Percentiles rank a stretch among this genome's conserved stretches.
phyloP scores from a whole-genome alignment of 2,113 vertebrate species.

The Syrmaticus mikado region DNA sequence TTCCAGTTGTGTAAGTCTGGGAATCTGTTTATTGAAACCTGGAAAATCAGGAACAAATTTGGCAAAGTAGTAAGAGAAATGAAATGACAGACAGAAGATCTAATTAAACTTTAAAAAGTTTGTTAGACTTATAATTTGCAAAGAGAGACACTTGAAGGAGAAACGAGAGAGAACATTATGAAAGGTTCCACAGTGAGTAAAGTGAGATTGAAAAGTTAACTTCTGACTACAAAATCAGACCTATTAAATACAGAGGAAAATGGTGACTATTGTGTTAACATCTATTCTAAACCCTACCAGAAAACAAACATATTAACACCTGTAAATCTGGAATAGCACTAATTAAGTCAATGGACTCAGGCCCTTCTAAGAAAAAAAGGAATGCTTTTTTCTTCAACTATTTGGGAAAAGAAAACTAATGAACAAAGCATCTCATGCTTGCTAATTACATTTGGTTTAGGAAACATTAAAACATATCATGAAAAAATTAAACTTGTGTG shows the following conservation, averaged over 20 bases:
- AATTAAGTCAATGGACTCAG: conserved; percentile 25
- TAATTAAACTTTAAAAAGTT: background rate
- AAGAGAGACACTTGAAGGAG: background rate
- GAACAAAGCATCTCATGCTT: background rate
- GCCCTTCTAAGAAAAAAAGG: background rate
- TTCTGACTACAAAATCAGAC: background rate
- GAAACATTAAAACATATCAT: background rate
- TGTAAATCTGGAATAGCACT: background rate
- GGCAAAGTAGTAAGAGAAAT: background rate
- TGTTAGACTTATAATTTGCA: background rate
- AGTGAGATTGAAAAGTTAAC: background rate
- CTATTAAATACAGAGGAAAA: background rate
- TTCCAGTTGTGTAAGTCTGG: background rate
- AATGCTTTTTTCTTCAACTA: background rate
- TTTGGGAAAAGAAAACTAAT: conserved; percentile 23
- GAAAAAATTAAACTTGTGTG: conserved; percentile 19
- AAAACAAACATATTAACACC: conserved; percentile 30
- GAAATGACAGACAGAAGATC: background rate
- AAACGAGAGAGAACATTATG: background rate
- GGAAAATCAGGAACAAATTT: background rate
- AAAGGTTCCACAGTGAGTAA: background rate
- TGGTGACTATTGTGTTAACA: background rate
- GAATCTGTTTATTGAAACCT: background rate
- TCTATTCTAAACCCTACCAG: background rate
- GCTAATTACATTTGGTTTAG: background rate